Conservation (phyloP, 2,888 invertebrate genomes). For the Gibbula magus region DNA sequence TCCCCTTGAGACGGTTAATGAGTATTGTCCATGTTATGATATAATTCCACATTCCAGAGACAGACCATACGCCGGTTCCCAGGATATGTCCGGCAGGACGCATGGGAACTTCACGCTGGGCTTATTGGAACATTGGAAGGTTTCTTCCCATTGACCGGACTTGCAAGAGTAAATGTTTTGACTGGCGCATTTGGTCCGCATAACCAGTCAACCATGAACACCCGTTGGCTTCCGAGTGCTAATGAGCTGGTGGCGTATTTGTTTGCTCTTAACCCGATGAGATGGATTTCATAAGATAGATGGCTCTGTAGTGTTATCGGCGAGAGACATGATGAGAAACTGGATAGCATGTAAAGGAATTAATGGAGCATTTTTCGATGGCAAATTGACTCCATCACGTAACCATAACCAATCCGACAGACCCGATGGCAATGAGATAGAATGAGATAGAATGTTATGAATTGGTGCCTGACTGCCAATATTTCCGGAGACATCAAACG, state of each 20-base stretch:
- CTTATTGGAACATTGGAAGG: background rate
- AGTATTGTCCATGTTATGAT: background rate
- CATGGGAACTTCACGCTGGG: background rate
- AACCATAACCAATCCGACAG: background rate
- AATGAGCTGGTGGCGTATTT: constrained; percentile 12
- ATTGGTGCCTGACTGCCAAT: background rate
- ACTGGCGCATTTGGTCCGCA: constrained; percentile 13
- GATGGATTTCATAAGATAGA: constrained; percentile 18
- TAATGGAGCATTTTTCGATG: constrained; percentile 1
- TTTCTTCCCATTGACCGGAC: background rate
- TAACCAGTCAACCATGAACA: background rate
- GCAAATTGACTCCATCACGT: background rate
- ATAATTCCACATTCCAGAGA: background rate
- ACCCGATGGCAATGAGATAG: background rate
- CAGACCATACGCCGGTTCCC: background rate
- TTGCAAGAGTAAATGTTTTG: constrained; percentile 9
- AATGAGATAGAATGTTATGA: constrained; percentile 12
- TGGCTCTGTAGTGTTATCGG: background rate
- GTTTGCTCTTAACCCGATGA: background rate
- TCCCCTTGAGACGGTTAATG: constrained; percentile 3
- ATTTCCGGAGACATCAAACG: constrained; percentile 6
- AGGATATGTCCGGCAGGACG: background rate
- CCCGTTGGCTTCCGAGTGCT: background rate
- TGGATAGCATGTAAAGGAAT: background rate
- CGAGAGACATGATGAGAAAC: background rate